Evolutionary conservation across 1,140 invertebrate genomes (phyloP).

Genomic region (Aphelenchoides besseyi): DNA sequence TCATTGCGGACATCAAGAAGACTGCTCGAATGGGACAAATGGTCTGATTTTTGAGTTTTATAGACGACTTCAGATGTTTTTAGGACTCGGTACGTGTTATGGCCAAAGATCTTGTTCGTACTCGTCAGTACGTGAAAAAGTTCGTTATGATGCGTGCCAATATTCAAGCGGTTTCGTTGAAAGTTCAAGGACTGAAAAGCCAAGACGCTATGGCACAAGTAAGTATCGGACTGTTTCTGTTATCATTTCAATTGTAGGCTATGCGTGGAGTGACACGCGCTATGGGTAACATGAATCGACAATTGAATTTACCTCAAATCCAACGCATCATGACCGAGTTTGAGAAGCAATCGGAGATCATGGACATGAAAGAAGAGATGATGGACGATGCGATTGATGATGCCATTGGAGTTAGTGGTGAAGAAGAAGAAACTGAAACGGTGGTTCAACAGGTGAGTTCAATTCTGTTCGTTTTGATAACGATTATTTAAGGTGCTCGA

Average conservation of each 20-base stretch:
- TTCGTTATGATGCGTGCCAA: constrained; percentile 99
- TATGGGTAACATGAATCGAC: constrained; percentile 93
- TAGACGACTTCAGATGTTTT: constrained; percentile 40
- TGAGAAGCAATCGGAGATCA: constrained; percentile 98
- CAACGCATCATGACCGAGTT: constrained; percentile 98
- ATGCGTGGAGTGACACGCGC: constrained; percentile 98
- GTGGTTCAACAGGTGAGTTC: constrained; percentile 53
- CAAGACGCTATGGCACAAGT: constrained; percentile 95
- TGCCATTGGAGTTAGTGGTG: constrained; percentile 94
- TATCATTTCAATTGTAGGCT: constrained; percentile 66
- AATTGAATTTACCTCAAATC: constrained; percentile 96
- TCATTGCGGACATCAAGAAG: constrained; percentile 97
- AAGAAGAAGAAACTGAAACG: constrained; percentile 83
- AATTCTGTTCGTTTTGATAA: neutral
- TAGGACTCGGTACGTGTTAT: constrained; percentile 99
- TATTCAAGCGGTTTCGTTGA: constrained; percentile 95
- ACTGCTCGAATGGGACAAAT: constrained; percentile 98
- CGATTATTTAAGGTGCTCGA: constrained; percentile 84
- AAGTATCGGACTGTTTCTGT: constrained; percentile 19
- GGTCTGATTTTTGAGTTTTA: constrained; percentile 68
- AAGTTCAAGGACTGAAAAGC: constrained; percentile 94
- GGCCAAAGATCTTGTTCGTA: constrained; percentile 97
- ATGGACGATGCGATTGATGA: constrained; percentile 99
- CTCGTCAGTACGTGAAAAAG: constrained; percentile 88
- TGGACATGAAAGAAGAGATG: constrained; percentile 99